A percentile compares a stretch with the other conserved stretches of the same genome.
Evolutionary conservation across 2,797 vertebrate genomes (phyloP).

Genomic region (Spea hammondii): DNA sequence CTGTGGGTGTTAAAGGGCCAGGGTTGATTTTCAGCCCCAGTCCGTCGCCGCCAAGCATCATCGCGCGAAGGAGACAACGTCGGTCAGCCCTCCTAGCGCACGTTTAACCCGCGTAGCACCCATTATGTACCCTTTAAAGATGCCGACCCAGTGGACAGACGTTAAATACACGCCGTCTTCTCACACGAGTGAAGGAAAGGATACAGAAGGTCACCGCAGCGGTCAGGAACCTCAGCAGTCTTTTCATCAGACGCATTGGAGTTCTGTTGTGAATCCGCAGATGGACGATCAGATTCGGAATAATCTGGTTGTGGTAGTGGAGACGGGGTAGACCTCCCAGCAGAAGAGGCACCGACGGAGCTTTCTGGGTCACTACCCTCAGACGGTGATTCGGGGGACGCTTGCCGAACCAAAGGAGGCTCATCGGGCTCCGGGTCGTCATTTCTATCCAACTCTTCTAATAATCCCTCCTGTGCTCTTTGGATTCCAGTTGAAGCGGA

Average conservation of each 20-base stretch:
- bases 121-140: too few relatives aligned
- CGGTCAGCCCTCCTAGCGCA: too few relatives aligned
- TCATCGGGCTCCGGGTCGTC: not conserved
- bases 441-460: not conserved
- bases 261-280: not conserved
- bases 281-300: not conserved
- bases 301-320: not conserved
- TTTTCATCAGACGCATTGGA: constrained; percentile 50
- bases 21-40: too few relatives aligned
- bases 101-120: too few relatives aligned
- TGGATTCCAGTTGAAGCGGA: not conserved
- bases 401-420: rapidly evolving
- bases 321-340: not conserved
- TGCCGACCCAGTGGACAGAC: too few relatives aligned
- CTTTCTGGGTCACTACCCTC: not conserved
- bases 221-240: constrained; percentile 12
- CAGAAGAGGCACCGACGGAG: not conserved
- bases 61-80: too few relatives aligned
- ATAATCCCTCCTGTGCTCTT: rapidly evolving
- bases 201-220: constrained; percentile 59
- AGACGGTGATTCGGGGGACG: not conserved
- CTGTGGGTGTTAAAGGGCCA: too few relatives aligned
- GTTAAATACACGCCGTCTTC: too few relatives aligned
- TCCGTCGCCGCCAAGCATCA: too few relatives aligned
- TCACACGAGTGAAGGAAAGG: constrained; percentile 58